Evolutionary conservation across 2,888 invertebrate genomes (phyloP).

Genomic region (Ditylenchus weischeri): DNA sequence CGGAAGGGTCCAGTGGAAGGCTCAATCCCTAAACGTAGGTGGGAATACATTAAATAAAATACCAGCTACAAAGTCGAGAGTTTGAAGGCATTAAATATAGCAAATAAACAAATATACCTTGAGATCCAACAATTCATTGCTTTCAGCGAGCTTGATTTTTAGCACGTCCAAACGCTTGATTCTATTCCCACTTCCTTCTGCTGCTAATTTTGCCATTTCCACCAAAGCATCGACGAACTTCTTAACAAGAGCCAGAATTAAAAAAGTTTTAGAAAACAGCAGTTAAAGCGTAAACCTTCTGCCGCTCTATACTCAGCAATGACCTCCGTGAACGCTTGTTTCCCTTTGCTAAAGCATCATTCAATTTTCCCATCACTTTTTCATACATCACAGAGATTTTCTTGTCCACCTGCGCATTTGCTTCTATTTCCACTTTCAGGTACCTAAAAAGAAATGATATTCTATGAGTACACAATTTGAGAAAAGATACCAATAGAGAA

Average conservation of each 20-base stretch:
- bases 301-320: constrained; percentile 74
- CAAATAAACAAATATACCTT: constrained; percentile 67
- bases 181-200: constrained; percentile 83
- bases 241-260: not conserved
- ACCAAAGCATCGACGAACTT: constrained; percentile 65
- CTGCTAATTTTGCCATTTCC: constrained; percentile 72
- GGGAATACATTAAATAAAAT: too few relatives aligned
- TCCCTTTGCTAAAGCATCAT: constrained; percentile 64
- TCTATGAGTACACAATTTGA: not conserved
- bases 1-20: constrained; percentile 87
- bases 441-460: constrained; percentile 68
- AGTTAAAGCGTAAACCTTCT: constrained; percentile 62
- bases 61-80: not conserved
- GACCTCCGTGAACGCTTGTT: constrained; percentile 60
- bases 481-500: constrained; percentile 78
- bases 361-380: constrained; percentile 18
- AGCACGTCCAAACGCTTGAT: constrained; percentile 67
- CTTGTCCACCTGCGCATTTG: constrained; percentile 57
- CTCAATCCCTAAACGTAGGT: constrained; percentile 69
- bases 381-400: constrained; percentile 15
- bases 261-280: not conserved
- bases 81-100: not conserved
- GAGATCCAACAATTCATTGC: constrained; percentile 67
- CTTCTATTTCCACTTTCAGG: constrained; percentile 86
- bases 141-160: constrained; percentile 19